Evolutionary conservation across 2,113 vertebrate species (phyloP), one percentile per base, ranked within the genome.

Genomic region (Hipposideros armiger): DNA sequence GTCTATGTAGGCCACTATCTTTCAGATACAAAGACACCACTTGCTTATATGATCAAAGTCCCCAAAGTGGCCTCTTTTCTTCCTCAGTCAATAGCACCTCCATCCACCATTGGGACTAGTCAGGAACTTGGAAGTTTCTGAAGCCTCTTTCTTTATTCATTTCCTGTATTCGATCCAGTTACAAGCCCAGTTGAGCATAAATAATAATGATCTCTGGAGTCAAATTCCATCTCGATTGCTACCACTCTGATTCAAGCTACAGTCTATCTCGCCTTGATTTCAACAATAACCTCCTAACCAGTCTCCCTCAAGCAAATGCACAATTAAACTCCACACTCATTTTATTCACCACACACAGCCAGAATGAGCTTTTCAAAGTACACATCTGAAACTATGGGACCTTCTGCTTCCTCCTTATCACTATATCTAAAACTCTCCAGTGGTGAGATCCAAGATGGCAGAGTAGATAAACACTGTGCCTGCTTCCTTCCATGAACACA

Each of bases 151-250:
- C 36, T 80, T 54, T 14, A 42, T 24, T 91, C 62, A 74, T 45
- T 94, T 56, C 52, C 42, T 56, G 9, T 40, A 47, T 32, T 17
- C n/a, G 82, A 20, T n/a, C n/a, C 62, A 83, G 45, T 67, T 69
- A 60, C 26, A 87, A 83, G 45, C 11, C 73, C 50, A 62, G 4
- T 26, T 77, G 60, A 83, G 14, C 30, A 47, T 72, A 70, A 58
- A 77, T 83, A 36, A 76, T 56, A 84, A 83, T 54, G 50, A 80
- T 85, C 58, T 92, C 28, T 74, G 20, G 45, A 88, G n/a, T 94
- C 70, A 83, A 92, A 72, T 67, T 47, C 28, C 26, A 42, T 50
- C 47, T 60, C 28, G 11, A 70, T 56, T 47, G 19, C 36, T 60
- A 56, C 60, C 19, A 83, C 15, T 94, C 67, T 87, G 36, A 72